A percentile compares a stretch with the other conserved stretches of the same genome.
Evolutionary conservation across 1,140 invertebrate genomes (phyloP).

Genomic region (Zophobas atratus): DNA sequence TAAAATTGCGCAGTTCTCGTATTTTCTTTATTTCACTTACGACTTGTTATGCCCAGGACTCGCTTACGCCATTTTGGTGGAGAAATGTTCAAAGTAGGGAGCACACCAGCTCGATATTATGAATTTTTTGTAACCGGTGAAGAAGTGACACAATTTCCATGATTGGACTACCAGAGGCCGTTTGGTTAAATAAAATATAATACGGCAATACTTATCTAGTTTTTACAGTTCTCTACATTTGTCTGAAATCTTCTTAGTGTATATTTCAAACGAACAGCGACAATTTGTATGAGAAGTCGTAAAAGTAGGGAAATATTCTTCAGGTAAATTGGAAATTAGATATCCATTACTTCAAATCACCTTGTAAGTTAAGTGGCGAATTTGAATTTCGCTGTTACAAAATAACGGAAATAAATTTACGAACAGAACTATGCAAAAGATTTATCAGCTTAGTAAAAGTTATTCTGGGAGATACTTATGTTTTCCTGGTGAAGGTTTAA

Average conservation of each 20-base stretch:
- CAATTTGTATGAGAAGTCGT: no score
- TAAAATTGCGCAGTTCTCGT: constrained; percentile 46
- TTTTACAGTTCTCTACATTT: background rate
- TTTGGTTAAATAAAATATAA: constrained; percentile 47
- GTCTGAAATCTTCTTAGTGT: background rate
- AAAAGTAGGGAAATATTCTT: no score
- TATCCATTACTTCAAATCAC: no score
- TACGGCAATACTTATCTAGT: constrained; percentile 17
- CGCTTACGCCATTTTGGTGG: background rate
- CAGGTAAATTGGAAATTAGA: no score
- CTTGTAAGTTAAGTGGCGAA: no score
- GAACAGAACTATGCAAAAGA: no score
- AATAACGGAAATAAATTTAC: no score
- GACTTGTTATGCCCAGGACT: constrained; percentile 34
- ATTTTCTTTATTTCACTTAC: constrained; percentile 47
- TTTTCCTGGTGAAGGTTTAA: no score
- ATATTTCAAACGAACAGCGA: background rate
- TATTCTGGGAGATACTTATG: no score
- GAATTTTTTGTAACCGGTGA: constrained; percentile 47
- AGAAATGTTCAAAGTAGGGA: constrained; percentile 18
- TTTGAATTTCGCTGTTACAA: no score
- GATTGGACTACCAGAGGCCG: constrained; percentile 42
- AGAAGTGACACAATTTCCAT: constrained; percentile 49
- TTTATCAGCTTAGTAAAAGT: no score
- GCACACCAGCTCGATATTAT: constrained; percentile 41